phyloP scores from a whole-genome alignment of 2,797 vertebrate species.

The Anisognathus igniventris region DNA sequence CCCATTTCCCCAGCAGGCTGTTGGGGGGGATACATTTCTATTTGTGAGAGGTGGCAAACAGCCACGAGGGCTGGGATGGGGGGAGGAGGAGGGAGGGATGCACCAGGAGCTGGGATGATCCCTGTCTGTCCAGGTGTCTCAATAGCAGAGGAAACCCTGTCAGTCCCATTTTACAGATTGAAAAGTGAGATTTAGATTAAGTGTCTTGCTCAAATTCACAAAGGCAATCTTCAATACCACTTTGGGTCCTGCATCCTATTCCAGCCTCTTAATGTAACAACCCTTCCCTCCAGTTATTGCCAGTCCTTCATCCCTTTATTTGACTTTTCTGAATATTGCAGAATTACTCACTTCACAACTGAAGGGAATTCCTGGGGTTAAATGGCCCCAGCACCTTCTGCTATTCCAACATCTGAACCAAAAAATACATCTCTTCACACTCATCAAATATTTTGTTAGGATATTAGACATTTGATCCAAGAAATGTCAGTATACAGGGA shows the following conservation, averaged over 20 bases:
- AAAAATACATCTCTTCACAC: background rate
- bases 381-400: background rate
- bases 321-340: constrained; percentile 16
- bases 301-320: background rate
- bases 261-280: background rate
- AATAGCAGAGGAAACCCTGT: constrained; percentile 46
- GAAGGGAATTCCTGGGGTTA: constrained; percentile 7
- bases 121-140: constrained; percentile 8
- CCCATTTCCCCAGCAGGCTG: constrained; percentile 21
- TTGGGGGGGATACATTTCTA: background rate
- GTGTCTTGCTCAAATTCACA: constrained; percentile 52
- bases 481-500: background rate
- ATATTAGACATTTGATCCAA: background rate
- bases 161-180: constrained; percentile 44
- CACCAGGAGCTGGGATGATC: background rate
- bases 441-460: background rate
- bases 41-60: background rate
- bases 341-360: background rate
- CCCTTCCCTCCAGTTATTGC: background rate
- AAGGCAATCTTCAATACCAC: constrained; percentile 21
- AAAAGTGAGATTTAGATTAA: constrained; percentile 65
- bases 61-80: background rate
- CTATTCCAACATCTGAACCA: background rate
- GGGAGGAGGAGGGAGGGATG: background rate
- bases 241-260: constrained; percentile 41